Evolutionary conservation across 2,113 vertebrate species (phyloP).

Genomic region (Oenanthe melanoleuca): DNA sequence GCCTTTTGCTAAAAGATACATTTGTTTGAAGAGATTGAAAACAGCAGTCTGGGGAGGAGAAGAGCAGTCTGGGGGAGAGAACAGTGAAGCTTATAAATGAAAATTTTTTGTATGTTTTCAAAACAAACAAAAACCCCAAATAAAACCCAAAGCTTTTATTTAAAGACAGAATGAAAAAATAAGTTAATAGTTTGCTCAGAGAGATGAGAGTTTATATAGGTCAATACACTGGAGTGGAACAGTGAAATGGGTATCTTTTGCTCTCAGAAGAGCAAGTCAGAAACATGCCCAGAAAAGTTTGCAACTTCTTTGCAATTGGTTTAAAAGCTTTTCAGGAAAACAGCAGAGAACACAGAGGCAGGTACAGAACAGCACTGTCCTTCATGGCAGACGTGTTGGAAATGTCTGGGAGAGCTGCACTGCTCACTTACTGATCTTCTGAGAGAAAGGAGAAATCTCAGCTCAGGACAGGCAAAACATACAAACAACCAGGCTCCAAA

Average conservation of each 20-base stretch:
- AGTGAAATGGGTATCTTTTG: constrained; percentile 56
- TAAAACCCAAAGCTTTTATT: constrained; percentile 74
- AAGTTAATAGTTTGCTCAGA: constrained; percentile 69
- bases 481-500: background rate
- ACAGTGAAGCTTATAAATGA: background rate
- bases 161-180: constrained; percentile 75
- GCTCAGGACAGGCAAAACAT: constrained; percentile 24
- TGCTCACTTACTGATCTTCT: constrained; percentile 46
- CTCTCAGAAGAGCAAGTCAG: constrained; percentile 57
- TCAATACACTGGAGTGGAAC: constrained; percentile 58
- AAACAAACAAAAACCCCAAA: constrained; percentile 46
- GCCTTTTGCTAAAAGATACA: background rate
- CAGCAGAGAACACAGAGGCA: constrained; percentile 63
- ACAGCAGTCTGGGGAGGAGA: background rate
- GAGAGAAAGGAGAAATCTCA: constrained; percentile 48
- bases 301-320: constrained; percentile 14
- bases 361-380: constrained; percentile 38
- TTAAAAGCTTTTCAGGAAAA: constrained; percentile 66
- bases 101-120: constrained; percentile 14
- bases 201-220: constrained; percentile 68
- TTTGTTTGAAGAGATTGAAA: background rate
- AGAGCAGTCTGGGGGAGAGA: background rate
- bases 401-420: constrained; percentile 11
- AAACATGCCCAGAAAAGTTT: constrained; percentile 70
- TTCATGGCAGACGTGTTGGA: background rate